These are phyloP conservation scores for Gnathonemus longibarbis DNA, from an alignment of 2,113 vertebrate species.

Conservation along the genomic window DNA sequence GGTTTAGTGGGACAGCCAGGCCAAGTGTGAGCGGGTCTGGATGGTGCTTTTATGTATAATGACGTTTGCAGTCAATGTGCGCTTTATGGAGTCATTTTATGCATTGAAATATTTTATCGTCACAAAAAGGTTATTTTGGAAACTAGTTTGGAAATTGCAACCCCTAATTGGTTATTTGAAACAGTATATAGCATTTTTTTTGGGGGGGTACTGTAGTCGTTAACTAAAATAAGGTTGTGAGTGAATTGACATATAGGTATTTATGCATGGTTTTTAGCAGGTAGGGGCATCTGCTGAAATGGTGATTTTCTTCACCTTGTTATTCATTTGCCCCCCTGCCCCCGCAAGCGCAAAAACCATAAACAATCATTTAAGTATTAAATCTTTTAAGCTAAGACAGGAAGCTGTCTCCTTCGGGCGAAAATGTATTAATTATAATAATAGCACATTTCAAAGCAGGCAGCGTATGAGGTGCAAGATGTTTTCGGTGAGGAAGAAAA, in stretches of 20 bases:
- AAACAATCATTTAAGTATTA: not conserved
- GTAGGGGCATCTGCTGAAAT: not conserved
- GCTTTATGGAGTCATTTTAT: not conserved
- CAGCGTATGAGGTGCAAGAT: not conserved
- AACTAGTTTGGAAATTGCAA: not conserved
- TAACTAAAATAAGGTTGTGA: not conserved
- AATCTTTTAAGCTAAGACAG: conserved; percentile 6
- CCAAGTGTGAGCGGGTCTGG: not conserved
- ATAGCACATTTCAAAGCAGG: not conserved
- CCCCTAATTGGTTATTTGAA: not conserved
- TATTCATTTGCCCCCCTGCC: not conserved
- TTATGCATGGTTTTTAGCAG: not conserved
- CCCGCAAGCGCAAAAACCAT: not conserved
- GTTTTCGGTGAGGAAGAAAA: not conserved
- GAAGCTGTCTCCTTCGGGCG: not conserved
- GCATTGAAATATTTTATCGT: not conserved
- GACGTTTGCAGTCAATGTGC: not conserved
- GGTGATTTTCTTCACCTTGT: not conserved
- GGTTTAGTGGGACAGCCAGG: not conserved
- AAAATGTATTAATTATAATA: not conserved
- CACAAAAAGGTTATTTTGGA: not conserved
- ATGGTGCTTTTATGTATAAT: not conserved
- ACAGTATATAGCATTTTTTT: not conserved
- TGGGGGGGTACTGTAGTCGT: not conserved
- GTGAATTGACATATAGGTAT: not conserved